Base-by-base conservation (phyloP, 2,888 invertebrate species). In the Polia nebulosa region DNA sequence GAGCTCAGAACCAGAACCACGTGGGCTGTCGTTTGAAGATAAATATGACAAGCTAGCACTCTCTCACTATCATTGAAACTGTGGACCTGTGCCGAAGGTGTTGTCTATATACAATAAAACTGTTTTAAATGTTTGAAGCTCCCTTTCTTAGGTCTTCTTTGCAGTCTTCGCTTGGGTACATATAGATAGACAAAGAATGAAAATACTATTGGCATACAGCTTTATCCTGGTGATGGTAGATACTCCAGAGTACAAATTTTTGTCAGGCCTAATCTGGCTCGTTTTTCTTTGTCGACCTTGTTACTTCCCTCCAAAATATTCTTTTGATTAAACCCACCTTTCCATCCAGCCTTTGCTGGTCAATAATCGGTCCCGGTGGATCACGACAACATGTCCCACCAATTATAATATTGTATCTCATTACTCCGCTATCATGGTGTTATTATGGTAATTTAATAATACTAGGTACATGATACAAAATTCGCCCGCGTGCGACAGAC, bases 1-100 rank as follows among this genome's bases (percentile, higher is more conserved):
- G 67, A 41, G 60, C 62, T 25, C 57, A 34, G 70, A 61, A 55
- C 77, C 57, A 34, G 70, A 61, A 55, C 77, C 83, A 86, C 85
- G 87, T 85, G 85, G 88, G 85, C 83, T 84, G 85, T 86, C 78
- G 79, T 81, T 83, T 81, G 80, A 83, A 87, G n/a, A 87, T 85
- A 82, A 78, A 88, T 86, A 88, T 85, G 86, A 86, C 84, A 83
- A 80, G 81, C 78, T 72, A 70, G 77, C 86, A 88, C 88, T 88
- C 88, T 83, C 88, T 87, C 86, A 88, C 87, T 88, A 87, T 83
- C 86, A 88, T 89, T 85, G 82, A 85, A 82, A 80, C 80, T 81
- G 78, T 68, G 76, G 59, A 81, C 81, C 73, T 81, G 76, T 70
- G 72, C 73, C 67, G 68, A 72, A 76, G 76, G 74, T 63, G 63